These are phyloP conservation scores for Piezodorus guildinii DNA, from an alignment of 1,140 invertebrate species.

Conservation along the genomic window DNA sequence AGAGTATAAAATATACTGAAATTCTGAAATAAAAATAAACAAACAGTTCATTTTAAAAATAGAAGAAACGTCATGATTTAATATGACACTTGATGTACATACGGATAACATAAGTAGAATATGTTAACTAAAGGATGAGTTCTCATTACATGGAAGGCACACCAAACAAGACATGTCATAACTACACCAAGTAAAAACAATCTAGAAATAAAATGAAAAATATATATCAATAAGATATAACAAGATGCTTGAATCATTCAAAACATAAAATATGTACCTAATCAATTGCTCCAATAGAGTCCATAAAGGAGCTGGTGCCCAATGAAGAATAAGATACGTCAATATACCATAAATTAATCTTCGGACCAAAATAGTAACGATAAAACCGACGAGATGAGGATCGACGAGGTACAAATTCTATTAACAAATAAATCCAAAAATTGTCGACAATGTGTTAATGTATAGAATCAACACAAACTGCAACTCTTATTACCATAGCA, in stretches of 20 bases:
- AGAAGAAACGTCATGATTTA: neutral
- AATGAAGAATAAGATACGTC: constrained; percentile 29
- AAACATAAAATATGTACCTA: constrained; percentile 30
- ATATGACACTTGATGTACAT: constrained; percentile 40
- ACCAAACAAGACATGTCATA: constrained; percentile 45
- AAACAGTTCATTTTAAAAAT: neutral
- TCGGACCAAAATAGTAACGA: constrained; percentile 62
- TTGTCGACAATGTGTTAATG: no score
- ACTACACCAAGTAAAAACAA: constrained; percentile 42
- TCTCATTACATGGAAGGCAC: constrained; percentile 56
- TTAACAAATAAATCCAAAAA: constrained; percentile 33
- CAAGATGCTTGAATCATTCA: neutral
- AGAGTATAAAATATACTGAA: constrained; percentile 73
- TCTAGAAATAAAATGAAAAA: constrained; percentile 34
- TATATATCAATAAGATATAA: neutral
- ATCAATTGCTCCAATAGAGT: constrained; percentile 34
- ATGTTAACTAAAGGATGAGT: constrained; percentile 60
- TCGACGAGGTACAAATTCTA: constrained; percentile 95
- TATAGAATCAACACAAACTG: no score
- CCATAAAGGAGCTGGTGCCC: constrained; percentile 25
- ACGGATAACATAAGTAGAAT: constrained; percentile 81
- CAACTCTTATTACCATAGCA: constrained; percentile 54
- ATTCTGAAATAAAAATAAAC: constrained; percentile 41
- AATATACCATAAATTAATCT: constrained; percentile 62
- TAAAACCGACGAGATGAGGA: constrained; percentile 68